These are phyloP conservation scores for Mesochorus sp. DNA, from an alignment of 2,888 invertebrate species.

Conservation along the genomic window DNA sequence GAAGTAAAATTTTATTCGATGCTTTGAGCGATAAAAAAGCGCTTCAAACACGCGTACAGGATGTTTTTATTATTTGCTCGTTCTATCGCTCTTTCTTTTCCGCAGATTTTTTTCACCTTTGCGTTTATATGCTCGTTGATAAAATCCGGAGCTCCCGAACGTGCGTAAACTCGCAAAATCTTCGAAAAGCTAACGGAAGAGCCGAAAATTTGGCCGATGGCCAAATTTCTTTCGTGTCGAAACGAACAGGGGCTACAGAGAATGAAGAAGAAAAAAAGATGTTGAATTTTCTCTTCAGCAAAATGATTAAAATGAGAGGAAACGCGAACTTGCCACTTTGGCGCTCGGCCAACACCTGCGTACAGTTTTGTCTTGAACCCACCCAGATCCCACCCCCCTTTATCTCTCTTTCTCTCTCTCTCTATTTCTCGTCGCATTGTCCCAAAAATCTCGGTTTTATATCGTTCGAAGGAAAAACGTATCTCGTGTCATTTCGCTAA, in stretches of 20 bases:
- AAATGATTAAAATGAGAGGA: constrained; percentile 46
- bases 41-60: background rate
- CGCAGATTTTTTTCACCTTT: background rate
- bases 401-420: too few relatives aligned
- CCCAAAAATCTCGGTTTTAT: constrained; percentile 24
- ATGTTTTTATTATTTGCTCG: background rate
- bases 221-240: constrained; percentile 16
- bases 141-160: constrained; percentile 5
- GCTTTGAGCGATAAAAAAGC: background rate
- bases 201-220: constrained; percentile 35
- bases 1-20: constrained; percentile 2
- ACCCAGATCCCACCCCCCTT: background rate
- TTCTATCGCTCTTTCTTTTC: background rate
- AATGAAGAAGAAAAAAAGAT: constrained; percentile 5
- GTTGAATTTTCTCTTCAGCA: constrained; percentile 36
- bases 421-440: background rate
- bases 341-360: constrained; percentile 52
- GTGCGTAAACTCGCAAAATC: constrained; percentile 4
- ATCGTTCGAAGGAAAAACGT: background rate
- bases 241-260: background rate
- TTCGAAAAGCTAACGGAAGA: background rate
- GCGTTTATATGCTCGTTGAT: constrained; percentile 1
- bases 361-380: constrained; percentile 35
- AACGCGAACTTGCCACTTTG: constrained; percentile 47
- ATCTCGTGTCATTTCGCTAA: constrained; percentile 3